These are phyloP conservation scores for Drosophila neotestacea DNA, from an alignment of 2,888 invertebrate genomes.

Conservation along the genomic window DNA sequence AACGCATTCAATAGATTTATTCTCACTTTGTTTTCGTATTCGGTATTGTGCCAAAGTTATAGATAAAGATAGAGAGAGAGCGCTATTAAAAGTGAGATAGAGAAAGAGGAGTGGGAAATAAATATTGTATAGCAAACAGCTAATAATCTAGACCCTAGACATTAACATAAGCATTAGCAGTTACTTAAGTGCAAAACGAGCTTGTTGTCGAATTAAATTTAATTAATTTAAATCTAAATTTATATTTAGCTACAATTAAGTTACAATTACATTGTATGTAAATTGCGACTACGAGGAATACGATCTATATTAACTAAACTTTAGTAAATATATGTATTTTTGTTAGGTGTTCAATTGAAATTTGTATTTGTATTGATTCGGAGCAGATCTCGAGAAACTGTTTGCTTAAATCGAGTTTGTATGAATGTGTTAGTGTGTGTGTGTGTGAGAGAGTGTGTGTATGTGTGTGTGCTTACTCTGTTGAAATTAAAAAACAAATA, in stretches of 20 bases:
- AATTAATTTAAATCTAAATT: constrained; percentile 49
- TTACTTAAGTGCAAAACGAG: constrained; percentile 81
- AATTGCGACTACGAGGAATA: constrained; percentile 25
- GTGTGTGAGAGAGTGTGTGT: neutral
- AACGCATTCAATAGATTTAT: constrained; percentile 42
- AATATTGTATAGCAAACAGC: constrained; percentile 59
- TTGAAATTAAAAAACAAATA: constrained; percentile 40
- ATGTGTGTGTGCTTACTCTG: constrained; percentile 24
- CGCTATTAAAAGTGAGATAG: neutral
- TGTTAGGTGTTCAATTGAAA: constrained; percentile 64
- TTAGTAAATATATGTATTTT: constrained; percentile 35
- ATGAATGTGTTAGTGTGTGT: constrained; percentile 4
- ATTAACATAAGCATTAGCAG: constrained; percentile 47
- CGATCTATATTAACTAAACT: constrained; percentile 33
- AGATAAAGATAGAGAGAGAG: neutral
- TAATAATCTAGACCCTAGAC: constrained; percentile 34
- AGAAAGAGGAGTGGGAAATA: constrained; percentile 9
- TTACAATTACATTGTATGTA: constrained; percentile 11
- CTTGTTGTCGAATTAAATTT: constrained; percentile 80
- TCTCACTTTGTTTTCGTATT: constrained; percentile 47
- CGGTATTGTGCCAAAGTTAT: constrained; percentile 28
- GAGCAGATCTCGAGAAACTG: constrained; percentile 12
- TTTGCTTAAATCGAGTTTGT: constrained; percentile 19
- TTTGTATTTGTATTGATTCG: constrained; percentile 14
- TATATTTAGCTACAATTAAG: constrained; percentile 42